Evolutionary conservation across 2,797 vertebrate species (phyloP), one percentile per base, ranked within the genome.

Genomic region (Danio albolineatus): DNA sequence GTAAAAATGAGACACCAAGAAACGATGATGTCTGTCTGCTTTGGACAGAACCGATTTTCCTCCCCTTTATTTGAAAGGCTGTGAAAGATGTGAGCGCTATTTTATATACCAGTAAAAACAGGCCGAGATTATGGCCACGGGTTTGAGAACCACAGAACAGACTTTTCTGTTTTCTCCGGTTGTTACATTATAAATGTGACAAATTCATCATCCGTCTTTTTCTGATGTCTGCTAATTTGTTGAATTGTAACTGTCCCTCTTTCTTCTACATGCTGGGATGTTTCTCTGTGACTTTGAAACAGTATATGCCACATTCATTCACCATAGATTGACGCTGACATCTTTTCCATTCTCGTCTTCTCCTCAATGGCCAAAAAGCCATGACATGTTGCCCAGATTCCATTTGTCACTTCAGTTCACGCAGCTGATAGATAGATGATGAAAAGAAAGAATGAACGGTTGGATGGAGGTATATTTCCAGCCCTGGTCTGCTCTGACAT

Each of bases 351-450:
- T 74, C 71, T 70, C 39, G 49, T 67, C 61, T 73, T 41, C n/a
- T 2, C 53, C 19, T 71, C 53, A 4, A 1, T 28, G 71, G 80
- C 60, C 43, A 72, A 64, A 39, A 48, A 82, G 70, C 57, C 70
- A 61, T 67, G 61, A 78, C 81, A 78, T 56, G 54, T 59, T 82
- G 76, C 76, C 76, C 76, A 82, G 81, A 82, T 78, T 82, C 76
- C 81, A 82, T 69, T 66, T 74, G 76, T 82, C 81, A 78, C 62
- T 82, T 69, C 54, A 74, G 39, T 54, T 67, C 76, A 60, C 2
- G 8, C 21, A 53, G 46, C 56, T 43, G 75, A 51, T 74, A 73
- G 69, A 82, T 74, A 61, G 81, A 78, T 48, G 81, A 67, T 72
- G 75, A 64, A 61, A 69, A 77, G 73, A 72, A 49, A 36, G 62